Conservation (phyloP, 2,888 invertebrate species). For the Actias luna region DNA sequence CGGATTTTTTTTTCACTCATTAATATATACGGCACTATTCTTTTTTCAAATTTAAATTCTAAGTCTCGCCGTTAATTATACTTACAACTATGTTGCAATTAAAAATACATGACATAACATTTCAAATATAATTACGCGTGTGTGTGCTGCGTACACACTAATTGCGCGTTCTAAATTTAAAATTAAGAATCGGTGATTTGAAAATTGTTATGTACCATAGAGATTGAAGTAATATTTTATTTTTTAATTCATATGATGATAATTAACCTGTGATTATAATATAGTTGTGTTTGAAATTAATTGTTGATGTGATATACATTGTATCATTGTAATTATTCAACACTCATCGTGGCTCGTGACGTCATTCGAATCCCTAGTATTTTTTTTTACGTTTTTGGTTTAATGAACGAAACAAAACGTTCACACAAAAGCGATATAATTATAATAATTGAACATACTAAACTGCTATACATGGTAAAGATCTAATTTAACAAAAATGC, state of each 20-base stretch:
- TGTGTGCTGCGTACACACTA: constrained; percentile 8
- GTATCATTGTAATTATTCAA: background rate
- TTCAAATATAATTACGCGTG: constrained; percentile 20
- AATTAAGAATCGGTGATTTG: constrained; percentile 1
- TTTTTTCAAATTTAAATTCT: constrained; percentile 27
- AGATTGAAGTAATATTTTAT: background rate
- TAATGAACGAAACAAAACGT: background rate
- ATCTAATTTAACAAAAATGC: constrained; percentile 17
- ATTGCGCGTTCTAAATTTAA: constrained; percentile 21
- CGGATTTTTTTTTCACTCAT: constrained; percentile 7
- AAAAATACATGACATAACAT: constrained; percentile 43
- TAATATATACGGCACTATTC: constrained; percentile 10
- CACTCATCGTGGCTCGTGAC: background rate
- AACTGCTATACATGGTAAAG: constrained; percentile 4
- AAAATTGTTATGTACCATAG: background rate
- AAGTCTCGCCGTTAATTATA: constrained; percentile 30
- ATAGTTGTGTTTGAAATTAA: background rate
- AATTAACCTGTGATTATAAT: constrained; percentile 5
- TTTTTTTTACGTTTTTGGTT: no score
- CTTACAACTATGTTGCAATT: constrained; percentile 29
- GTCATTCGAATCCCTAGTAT: no score
- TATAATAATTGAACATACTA: background rate
- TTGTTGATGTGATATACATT: constrained; percentile 1
- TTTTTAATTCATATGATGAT: constrained; percentile 10
- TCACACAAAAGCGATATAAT: background rate